Base-by-base conservation (phyloP, 2,797 vertebrate genomes). In the Mormyrus proboscirostris region DNA sequence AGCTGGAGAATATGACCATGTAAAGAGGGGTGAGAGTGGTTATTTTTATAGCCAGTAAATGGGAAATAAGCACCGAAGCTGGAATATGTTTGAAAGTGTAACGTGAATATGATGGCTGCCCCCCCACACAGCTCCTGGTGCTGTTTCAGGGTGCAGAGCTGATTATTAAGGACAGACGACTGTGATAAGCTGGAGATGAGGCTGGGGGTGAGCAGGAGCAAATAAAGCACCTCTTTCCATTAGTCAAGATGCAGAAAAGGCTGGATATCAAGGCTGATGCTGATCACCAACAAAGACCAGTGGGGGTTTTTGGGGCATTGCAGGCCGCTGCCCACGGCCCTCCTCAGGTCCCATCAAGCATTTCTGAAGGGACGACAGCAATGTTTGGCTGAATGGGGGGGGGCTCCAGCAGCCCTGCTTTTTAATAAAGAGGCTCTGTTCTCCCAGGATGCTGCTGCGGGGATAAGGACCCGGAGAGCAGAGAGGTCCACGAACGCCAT, bases 1-100 rank as follows among this genome's bases (percentile, higher is more conserved):
- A 83, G 9, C 22, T 14, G 22, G 19, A 50, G n/a, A 51, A 8
- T 8, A 85, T 14, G 83, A 9, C 47, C 44, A 85, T 49, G 83
- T 14, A 85, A 29, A 47, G 83, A 51, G 83, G 22, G 83, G 83
- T 33, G 49, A 25, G 83, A 53, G 25, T 0, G 49, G n/a, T 49
- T 85, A 85, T 85, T 85, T 85, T 85, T 85, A 53, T n/a, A 85
- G 9, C 47, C 47, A 51, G n/a, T 10, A 85, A 85, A 51, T n/a
- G 8, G 47, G 22, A 25, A 44, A 85, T 85, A 29, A 25, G 83
- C 47, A 51, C 9, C 29, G 22, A 25, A 85, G 19, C 83, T 85
- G 44, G 25, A 29, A 29, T 85, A 50, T 41, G 82, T 84, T 50
- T 84, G 44, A 76, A 85, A 50, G 83, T 51, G 25, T 50, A 50